Percentiles rank a stretch among this genome's conserved stretches.
Conservation (phyloP, 2,797 vertebrate species). For the Artibeus lituratus region DNA sequence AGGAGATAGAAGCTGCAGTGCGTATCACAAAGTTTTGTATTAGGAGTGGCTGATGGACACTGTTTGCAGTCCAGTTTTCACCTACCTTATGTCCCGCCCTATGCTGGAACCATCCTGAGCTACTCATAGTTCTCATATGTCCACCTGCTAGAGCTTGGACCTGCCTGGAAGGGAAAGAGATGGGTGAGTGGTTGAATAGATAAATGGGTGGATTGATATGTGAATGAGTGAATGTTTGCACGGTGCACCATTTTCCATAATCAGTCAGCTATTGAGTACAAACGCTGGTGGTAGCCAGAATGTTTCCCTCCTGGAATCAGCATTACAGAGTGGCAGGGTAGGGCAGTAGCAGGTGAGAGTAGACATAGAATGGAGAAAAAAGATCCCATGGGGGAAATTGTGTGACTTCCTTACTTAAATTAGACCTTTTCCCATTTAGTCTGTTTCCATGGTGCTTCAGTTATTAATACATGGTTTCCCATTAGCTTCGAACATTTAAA, state of each 20-base stretch:
- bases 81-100: not conserved
- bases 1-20: not conserved
- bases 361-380: not conserved
- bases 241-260: not conserved
- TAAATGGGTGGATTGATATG: not conserved
- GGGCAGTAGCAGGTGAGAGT: not conserved
- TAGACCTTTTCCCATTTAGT: not conserved
- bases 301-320: not conserved
- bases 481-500: constrained; percentile 23
- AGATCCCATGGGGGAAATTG: not conserved
- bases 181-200: not conserved
- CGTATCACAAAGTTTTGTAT: not conserved
- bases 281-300: not conserved
- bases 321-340: accelerated
- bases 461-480: not conserved
- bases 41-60: not conserved
- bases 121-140: not conserved
- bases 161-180: not conserved
- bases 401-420: constrained; percentile 52
- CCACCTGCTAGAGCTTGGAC: not conserved
- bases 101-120: not conserved
- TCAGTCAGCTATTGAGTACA: not conserved
- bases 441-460: not conserved
- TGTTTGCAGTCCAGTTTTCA: not conserved
- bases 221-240: not conserved